Evolutionary conservation across 2,113 vertebrate species (phyloP).

Genomic region (Heterocephalus glaber): DNA sequence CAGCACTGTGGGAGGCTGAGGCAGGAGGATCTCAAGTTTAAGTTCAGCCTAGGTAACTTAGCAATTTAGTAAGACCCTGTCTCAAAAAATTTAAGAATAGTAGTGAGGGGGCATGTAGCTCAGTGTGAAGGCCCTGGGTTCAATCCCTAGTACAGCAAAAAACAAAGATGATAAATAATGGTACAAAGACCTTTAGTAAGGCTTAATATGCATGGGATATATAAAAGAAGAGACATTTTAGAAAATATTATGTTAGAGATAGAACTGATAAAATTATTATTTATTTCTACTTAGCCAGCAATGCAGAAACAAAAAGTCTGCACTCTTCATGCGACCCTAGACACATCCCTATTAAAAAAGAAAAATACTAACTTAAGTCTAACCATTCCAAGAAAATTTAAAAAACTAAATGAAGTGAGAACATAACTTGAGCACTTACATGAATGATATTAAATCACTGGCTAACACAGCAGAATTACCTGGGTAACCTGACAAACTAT

Average conservation of each 20-base stretch:
- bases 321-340: not conserved
- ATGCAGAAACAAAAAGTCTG: conserved; percentile 48
- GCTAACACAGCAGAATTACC: conserved; percentile 26
- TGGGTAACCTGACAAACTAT: not conserved
- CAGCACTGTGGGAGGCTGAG: not conserved
- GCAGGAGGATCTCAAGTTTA: not conserved
- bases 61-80: not conserved
- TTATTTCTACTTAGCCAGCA: conserved; percentile 29
- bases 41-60: not conserved
- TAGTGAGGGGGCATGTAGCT: not conserved
- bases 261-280: conserved; percentile 24
- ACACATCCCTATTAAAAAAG: not conserved
- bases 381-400: conserved; percentile 41
- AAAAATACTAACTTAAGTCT: conserved; percentile 32
- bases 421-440: conserved; percentile 31
- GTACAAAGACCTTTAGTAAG: not conserved
- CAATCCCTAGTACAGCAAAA: not conserved
- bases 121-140: not conserved
- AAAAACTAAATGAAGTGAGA: conserved; percentile 54
- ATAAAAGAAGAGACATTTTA: conserved; percentile 26
- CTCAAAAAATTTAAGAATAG: not conserved
- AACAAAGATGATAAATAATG: conserved; percentile 10
- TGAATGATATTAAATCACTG: not conserved
- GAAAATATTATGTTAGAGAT: conserved; percentile 4
- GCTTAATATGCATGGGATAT: not conserved